Evolutionary conservation across 2,888 invertebrate genomes (phyloP).

Genomic region (Coecobrya sp.): DNA sequence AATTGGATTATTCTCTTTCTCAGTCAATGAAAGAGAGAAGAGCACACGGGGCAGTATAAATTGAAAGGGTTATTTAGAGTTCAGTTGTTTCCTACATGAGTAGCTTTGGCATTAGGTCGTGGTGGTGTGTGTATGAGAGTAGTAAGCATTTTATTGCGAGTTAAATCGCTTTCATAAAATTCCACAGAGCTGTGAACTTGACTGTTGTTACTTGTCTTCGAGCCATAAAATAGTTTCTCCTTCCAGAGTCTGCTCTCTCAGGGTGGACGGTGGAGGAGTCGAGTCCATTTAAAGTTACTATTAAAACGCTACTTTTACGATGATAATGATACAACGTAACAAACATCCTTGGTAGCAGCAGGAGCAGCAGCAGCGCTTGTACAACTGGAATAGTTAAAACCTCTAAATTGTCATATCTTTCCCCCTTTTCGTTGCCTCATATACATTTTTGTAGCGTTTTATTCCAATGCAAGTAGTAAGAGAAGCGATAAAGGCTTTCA

Average conservation of each 20-base stretch:
- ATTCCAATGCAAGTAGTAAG: background rate
- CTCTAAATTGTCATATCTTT: conserved; percentile 56
- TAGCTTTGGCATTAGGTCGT: conserved; percentile 44
- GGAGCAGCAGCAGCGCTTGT: background rate
- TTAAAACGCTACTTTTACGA: background rate
- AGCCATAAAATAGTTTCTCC: conserved; percentile 73
- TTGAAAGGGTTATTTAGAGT: conserved; percentile 75
- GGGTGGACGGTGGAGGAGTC: conserved; percentile 14
- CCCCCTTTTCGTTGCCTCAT: background rate
- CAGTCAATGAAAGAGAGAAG: conserved; percentile 38
- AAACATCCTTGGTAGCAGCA: background rate
- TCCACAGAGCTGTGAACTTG: conserved; percentile 80
- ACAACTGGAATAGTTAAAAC: conserved; percentile 39
- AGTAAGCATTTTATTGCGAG: conserved; percentile 76
- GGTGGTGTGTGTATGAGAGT: conserved; percentile 35
- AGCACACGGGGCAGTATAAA: conserved; percentile 62
- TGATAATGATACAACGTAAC: background rate
- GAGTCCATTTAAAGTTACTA: conserved; percentile 35
- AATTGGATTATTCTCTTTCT: conserved; percentile 70
- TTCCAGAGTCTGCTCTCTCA: background rate
- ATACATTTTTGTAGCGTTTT: conserved; percentile 18
- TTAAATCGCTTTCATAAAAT: conserved; percentile 79
- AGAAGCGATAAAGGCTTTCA: conserved; percentile 41
- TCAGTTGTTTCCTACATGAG: conserved; percentile 70
- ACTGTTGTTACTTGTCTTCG: conserved; percentile 78